Percentiles rank a stretch among this genome's conserved stretches.
phyloP scores from a whole-genome alignment of 2,113 vertebrate genomes.

The Aptenodytes forsteri region DNA sequence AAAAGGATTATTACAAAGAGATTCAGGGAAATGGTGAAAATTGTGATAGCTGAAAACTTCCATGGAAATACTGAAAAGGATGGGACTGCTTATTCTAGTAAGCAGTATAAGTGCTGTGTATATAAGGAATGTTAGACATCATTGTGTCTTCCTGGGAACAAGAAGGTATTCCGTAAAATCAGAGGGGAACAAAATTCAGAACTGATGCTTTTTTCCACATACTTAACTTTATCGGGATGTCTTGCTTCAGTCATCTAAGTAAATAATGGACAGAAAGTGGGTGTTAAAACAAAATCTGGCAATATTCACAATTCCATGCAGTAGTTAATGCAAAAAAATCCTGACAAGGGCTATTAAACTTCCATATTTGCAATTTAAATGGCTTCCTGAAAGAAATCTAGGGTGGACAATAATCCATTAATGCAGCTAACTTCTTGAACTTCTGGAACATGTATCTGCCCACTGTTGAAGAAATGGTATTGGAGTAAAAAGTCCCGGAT shows the following conservation, averaged over 20 bases:
- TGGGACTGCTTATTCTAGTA: background rate
- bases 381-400: background rate
- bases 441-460: background rate
- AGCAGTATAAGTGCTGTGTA: fast-evolving
- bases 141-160: background rate
- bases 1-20: background rate
- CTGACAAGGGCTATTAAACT: background rate
- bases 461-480: background rate
- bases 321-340: background rate
- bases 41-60: background rate
- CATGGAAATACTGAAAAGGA: background rate
- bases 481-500: background rate
- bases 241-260: background rate
- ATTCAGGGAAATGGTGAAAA: background rate
- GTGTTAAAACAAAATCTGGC: background rate
- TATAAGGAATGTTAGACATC: background rate
- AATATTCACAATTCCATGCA: background rate
- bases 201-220: background rate
- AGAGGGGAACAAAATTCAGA: background rate
- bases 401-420: background rate
- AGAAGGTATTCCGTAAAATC: background rate
- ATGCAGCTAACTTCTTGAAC: background rate
- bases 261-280: background rate
- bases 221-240: background rate
- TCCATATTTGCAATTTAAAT: background rate